Percentiles rank a stretch among this genome's conserved stretches.
These are phyloP conservation scores for Pharmacophagus antenor DNA, from an alignment of 2,888 invertebrate genomes.

Conservation along the genomic window DNA sequence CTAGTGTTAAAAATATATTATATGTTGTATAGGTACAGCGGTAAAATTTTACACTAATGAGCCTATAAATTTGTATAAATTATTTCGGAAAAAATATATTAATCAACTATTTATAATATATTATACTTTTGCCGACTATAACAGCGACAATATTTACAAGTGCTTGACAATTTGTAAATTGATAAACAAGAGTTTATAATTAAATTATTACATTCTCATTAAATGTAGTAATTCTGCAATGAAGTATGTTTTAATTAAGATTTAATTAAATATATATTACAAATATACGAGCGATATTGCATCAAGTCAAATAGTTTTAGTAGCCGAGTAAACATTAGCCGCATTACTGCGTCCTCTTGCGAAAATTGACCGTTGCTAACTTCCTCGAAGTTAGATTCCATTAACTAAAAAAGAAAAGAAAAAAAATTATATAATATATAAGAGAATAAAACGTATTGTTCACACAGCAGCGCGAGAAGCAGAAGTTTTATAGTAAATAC, in stretches of 20 bases:
- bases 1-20: no score
- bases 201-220: no score
- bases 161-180: no score
- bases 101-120: no score
- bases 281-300: slow-evolving; percentile 12
- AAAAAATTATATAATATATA: slow-evolving; percentile 32
- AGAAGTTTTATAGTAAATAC: slow-evolving; percentile 70
- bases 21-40: no score
- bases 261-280: slow-evolving; percentile 12
- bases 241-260: slow-evolving; percentile 7
- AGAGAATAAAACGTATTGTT: slow-evolving; percentile 38
- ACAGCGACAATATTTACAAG: no score
- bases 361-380: slow-evolving; percentile 31
- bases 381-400: slow-evolving; percentile 34
- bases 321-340: slow-evolving; percentile 28
- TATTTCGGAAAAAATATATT: no score
- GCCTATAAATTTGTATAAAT: no score
- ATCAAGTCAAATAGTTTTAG: slow-evolving; percentile 25
- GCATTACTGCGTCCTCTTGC: slow-evolving; percentile 28
- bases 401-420: slow-evolving; percentile 34
- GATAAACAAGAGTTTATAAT: no score
- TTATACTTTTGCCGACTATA: no score
- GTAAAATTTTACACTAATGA: no score
- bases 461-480: slow-evolving; percentile 52
- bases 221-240: slow-evolving; percentile 2